Conservation (phyloP, 1,140 invertebrate species). For the Bathynomus jamesi region DNA sequence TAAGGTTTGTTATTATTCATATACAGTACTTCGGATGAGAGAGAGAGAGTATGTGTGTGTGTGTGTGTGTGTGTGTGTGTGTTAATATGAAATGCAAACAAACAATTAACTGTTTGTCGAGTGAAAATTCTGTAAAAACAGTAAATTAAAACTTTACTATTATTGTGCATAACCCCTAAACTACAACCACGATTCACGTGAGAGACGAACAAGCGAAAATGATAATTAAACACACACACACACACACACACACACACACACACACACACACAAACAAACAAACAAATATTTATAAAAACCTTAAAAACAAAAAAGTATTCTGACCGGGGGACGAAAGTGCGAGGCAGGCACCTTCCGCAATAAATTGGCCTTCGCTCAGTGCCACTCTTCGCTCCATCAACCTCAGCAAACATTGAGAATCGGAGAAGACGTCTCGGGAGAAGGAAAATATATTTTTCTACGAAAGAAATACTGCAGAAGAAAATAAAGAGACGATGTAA, state of each 20-base stretch:
- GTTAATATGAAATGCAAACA: neutral
- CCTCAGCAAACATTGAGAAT: conserved; percentile 5
- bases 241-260: conserved; percentile 4
- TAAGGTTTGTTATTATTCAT: too few relatives aligned
- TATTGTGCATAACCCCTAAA: neutral
- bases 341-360: neutral
- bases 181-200: neutral
- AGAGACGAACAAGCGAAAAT: neutral
- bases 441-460: neutral
- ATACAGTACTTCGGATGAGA: too few relatives aligned
- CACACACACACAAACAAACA: conserved; percentile 5
- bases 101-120: neutral
- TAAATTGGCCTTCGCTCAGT: neutral
- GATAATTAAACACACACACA: neutral
- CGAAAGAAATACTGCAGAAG: too few relatives aligned
- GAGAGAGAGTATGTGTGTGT: neutral
- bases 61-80: neutral
- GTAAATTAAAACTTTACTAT: neutral
- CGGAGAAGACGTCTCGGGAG: neutral
- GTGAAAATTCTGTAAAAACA: neutral
- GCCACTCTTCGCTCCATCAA: conserved; percentile 6
- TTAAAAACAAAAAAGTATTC: neutral
- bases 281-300: conserved; percentile 4
- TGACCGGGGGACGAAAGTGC: neutral
- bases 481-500: too few relatives aligned